Percentiles rank a stretch among this genome's conserved stretches.
phyloP scores from a whole-genome alignment of 2,113 vertebrate genomes.

The Bos javanicus region DNA sequence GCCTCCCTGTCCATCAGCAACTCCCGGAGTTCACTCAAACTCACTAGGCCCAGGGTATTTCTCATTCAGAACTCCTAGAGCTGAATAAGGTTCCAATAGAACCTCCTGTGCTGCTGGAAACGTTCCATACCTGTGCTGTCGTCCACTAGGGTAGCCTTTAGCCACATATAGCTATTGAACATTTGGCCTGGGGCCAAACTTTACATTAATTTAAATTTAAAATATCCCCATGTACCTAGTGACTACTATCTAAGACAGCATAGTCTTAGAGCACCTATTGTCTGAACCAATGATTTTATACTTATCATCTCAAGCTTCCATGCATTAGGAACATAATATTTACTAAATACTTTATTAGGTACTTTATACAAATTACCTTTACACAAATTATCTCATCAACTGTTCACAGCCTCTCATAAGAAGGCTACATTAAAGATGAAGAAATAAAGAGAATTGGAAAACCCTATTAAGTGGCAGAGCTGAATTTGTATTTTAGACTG shows the following conservation, averaged over 20 bases:
- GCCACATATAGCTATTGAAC: background rate
- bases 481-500: background rate
- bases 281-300: background rate
- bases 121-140: background rate
- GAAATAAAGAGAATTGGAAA: background rate
- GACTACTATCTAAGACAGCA: background rate
- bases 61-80: background rate
- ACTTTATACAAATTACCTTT: background rate
- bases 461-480: background rate
- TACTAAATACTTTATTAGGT: background rate
- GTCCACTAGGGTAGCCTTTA: background rate
- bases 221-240: background rate
- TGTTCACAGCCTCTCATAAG: background rate
- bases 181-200: background rate
- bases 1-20: too few relatives aligned
- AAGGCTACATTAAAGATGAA: background rate
- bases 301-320: background rate
- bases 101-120: background rate
- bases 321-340: background rate
- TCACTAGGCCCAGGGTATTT: background rate
- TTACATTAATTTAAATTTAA: background rate
- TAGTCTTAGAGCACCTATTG: background rate
- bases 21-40: too few relatives aligned
- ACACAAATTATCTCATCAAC: background rate
- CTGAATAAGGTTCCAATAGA: background rate